Base-by-base conservation (phyloP, 2,888 invertebrate genomes). In the Nemotelus nigrinus region DNA sequence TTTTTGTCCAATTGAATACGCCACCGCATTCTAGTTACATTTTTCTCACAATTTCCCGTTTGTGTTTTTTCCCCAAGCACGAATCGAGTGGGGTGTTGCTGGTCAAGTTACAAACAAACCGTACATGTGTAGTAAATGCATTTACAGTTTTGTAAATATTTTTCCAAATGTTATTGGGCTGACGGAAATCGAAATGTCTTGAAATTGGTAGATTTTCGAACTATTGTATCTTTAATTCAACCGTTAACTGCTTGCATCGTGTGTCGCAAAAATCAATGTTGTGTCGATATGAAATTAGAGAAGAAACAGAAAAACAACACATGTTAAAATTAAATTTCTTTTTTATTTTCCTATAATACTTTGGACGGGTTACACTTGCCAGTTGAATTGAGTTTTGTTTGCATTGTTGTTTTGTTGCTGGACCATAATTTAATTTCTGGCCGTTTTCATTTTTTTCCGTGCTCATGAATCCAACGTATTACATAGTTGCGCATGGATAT, bases 81-180 rank as follows among this genome's bases (percentile, higher is more conserved):
- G 44, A 53, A 48, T 25, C 50, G 67, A 68, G 50, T 48, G 67
- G 50, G 50, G 50, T 50, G 48, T 47, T 10, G 55, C 43, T 44
- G 10, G 57, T 71, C 70, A 71, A 71, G 70, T 71, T 71, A 71
- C n/a, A 57, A 57, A 71, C 57, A 58, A 58, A n/a, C 47, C 57
- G 44, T 5, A 72, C 58, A 74, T 74, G 74, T 74, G 41, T 7
- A 55, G 39, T 74, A 50, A 48, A 74, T 74, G 74, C 63, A 74
- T 74, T 43, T 53, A 25, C 25, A 25, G 25, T 25, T 25, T 25
- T 25, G 25, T 25, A 70, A 70, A 43, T 39, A 63, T 63, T 63
- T 41, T 4, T 63, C 43, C 3, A 63, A n/a, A 10, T 58, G 58
- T 58, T 58, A 5, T 25, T 25, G 25, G 25, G 25, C 25, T 25